Conservation (phyloP, 1,140 invertebrate species). For the Chlorops oryzae region DNA sequence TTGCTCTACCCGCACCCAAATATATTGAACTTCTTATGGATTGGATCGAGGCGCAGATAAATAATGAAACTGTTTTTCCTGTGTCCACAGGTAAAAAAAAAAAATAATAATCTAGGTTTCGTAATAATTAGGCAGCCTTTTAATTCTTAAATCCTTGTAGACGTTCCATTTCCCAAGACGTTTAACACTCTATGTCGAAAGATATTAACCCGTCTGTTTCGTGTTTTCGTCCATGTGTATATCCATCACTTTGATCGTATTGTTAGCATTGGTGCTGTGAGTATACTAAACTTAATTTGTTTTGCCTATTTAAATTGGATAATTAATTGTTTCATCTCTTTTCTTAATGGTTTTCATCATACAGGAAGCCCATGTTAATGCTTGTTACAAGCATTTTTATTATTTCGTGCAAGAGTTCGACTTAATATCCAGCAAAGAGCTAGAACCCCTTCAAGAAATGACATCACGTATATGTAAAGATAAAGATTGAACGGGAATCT, state of each 20-base stretch:
- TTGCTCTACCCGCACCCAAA: slow-evolving; percentile 76
- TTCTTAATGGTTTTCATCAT: no score
- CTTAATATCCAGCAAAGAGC: slow-evolving; percentile 75
- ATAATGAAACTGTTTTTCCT: slow-evolving; percentile 84
- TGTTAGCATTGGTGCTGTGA: slow-evolving; percentile 81
- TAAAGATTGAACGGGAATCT: slow-evolving; percentile 13
- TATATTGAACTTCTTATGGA: slow-evolving; percentile 89
- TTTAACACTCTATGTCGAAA: slow-evolving; percentile 77
- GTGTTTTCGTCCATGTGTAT: slow-evolving; percentile 95
- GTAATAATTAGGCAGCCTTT: not conserved
- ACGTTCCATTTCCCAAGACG: slow-evolving; percentile 84
- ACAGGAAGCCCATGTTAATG: slow-evolving; percentile 95
- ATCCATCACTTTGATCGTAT: slow-evolving; percentile 94
- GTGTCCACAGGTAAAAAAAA: slow-evolving; percentile 53
- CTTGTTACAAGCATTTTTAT: slow-evolving; percentile 95
- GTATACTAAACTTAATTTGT: slow-evolving; percentile 28
- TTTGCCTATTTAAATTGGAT: not conserved
- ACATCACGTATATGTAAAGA: slow-evolving; percentile 64
- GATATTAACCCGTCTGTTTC: slow-evolving; percentile 83
- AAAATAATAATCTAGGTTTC: not conserved
- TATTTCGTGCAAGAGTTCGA: slow-evolving; percentile 90
- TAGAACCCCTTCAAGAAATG: slow-evolving; percentile 81
- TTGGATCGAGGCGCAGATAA: slow-evolving; percentile 90
- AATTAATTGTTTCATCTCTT: not conserved
- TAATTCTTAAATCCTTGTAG: no score